Conservation (phyloP, 2,888 invertebrate genomes). For the Drosophila mimetica region DNA sequence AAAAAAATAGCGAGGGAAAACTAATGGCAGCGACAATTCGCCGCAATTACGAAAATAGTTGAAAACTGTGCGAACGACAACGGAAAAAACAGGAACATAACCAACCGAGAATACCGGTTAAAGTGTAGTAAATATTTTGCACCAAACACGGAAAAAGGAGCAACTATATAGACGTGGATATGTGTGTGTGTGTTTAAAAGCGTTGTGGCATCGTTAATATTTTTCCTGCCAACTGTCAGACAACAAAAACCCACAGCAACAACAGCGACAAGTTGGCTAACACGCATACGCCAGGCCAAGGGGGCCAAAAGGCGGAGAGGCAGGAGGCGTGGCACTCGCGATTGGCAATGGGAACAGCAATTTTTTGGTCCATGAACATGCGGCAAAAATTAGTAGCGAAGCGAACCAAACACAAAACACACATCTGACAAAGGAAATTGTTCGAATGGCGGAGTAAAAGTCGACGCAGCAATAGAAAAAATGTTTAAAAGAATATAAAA, state of each 20-base stretch:
- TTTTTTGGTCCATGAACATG: constrained; percentile 69
- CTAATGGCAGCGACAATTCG: constrained; percentile 40
- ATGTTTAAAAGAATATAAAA: not conserved
- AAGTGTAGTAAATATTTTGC: constrained; percentile 47
- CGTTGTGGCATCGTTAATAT: constrained; percentile 49
- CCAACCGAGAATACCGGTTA: constrained; percentile 36
- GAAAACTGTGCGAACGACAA: constrained; percentile 42
- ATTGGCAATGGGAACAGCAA: constrained; percentile 46
- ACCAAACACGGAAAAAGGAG: constrained; percentile 12
- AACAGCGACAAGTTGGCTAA: constrained; percentile 45
- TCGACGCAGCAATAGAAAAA: constrained; percentile 36
- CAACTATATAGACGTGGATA: constrained; percentile 2
- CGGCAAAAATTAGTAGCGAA: constrained; percentile 69
- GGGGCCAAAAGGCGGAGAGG: not conserved
- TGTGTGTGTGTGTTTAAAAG: constrained; percentile 35
- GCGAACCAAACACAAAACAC: constrained; percentile 53
- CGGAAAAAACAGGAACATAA: constrained; percentile 67
- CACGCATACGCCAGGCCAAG: constrained; percentile 59
- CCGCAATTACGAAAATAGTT: constrained; percentile 47
- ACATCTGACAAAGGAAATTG: constrained; percentile 65
- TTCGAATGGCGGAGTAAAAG: constrained; percentile 50
- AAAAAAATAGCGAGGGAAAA: constrained; percentile 13
- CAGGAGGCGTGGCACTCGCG: constrained; percentile 15
- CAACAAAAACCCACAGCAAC: constrained; percentile 40
- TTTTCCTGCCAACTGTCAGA: constrained; percentile 53